Conservation (phyloP, 2,888 invertebrate genomes). For the Schizaphis graminum region DNA sequence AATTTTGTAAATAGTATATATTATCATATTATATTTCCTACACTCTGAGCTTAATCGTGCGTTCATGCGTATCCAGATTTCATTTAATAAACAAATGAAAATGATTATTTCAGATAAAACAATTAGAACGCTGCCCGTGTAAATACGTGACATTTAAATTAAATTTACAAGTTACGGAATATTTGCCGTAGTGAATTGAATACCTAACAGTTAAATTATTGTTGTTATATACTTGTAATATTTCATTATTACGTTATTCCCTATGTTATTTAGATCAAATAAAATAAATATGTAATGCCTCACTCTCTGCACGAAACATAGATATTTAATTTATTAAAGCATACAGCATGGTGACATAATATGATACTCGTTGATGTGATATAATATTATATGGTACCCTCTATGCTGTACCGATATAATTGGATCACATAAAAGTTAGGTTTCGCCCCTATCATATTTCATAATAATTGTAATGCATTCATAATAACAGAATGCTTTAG, state of each 20-base stretch:
- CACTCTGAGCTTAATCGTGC: not conserved
- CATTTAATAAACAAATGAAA: not conserved
- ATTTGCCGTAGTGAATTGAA: not conserved
- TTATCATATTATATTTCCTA: no score
- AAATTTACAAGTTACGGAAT: not conserved
- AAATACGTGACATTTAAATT: no score
- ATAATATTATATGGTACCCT: not conserved
- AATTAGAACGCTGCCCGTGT: not conserved
- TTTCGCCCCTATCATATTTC: constrained; percentile 20
- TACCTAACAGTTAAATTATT: not conserved
- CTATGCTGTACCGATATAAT: not conserved
- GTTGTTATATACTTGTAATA: not conserved
- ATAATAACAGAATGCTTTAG: not conserved
- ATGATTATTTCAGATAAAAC: not conserved
- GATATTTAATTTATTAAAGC: not conserved
- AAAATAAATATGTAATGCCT: not conserved
- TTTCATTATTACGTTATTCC: not conserved
- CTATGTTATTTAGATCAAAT: not conserved
- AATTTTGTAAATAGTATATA: not conserved
- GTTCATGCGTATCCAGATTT: not conserved
- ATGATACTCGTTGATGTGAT: not conserved
- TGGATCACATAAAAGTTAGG: constrained; percentile 11
- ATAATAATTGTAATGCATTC: not conserved
- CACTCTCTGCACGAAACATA: not conserved
- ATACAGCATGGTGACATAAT: not conserved